Base-by-base conservation (phyloP, 2,797 vertebrate genomes). In the Arremon brunneinucha region DNA sequence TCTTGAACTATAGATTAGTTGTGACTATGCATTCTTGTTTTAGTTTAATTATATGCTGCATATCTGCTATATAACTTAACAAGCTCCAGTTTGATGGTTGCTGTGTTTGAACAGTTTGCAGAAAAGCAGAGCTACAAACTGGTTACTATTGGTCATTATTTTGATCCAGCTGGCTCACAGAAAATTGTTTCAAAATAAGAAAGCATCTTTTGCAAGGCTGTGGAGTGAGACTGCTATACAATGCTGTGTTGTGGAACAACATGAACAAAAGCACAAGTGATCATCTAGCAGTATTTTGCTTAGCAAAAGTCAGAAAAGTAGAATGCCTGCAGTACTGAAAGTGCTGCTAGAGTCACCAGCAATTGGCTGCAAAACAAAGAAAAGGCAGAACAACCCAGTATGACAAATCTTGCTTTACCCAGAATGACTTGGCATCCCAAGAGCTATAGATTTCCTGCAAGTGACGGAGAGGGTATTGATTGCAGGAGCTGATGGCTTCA, bases 391-490 rank as follows among this genome's bases (percentile, higher is more conserved):
- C 28, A 80, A 83, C 44, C 2, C 7, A n/a, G 52, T 55, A 55
- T 55, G 52, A 55, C 32, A 55, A 55, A 6, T 46, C 20, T 14
- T 18, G 63, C 27, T 43, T 76, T 59, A 78, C 8, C 43, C 43
- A 34, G 26, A 18, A 65, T 23, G 43, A 64, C 67, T 23, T 69
- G 27, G 59, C 20, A 57, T 46, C 27, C 59, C 43, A 44, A 72
- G 43, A 71, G 12, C 26, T 68, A 9, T 5, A 35, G 49, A 24
- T 69, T 85, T 76, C 41, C 68, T 68, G 44, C 49, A 64, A 74
- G 35, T 64, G 55, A 49, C 0, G 0, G n/a, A 78, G 22, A 63
- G 3, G 24, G 4, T 32, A 74, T 30, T 1, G 20, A 9, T 32
- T 56, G 52, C 37, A 75, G 41, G 26, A 86, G 56, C 41, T 0